Evolutionary conservation across 2,113 vertebrate genomes (phyloP).

Genomic region (Sciurus niger): DNA sequence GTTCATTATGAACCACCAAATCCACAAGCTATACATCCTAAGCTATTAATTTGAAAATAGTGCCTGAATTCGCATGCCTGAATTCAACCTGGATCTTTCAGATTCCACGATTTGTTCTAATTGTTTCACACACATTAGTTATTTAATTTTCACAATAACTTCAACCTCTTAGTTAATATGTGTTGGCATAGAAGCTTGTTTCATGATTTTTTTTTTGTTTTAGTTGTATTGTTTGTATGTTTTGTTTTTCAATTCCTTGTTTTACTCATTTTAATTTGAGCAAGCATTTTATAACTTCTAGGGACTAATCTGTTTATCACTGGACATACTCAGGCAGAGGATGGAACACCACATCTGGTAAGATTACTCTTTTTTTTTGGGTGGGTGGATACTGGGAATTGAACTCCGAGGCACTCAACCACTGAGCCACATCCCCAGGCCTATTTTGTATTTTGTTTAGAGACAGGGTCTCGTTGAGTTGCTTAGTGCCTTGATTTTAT

Average conservation of each 20-base stretch:
- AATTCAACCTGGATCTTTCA: neutral
- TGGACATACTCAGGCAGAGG: neutral
- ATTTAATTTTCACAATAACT: neutral
- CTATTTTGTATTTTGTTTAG: too few species aligned
- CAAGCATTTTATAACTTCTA: neutral
- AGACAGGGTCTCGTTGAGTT: too few species aligned
- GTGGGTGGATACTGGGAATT: too few species aligned
- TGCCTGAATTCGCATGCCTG: neutral
- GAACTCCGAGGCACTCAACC: too few species aligned
- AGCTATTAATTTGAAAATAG: neutral
- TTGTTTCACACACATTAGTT: neutral
- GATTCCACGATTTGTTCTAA: constrained; percentile 14
- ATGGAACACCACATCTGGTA: too few species aligned
- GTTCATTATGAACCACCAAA: neutral
- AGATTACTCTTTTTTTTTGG: too few species aligned
- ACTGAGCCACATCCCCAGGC: too few species aligned
- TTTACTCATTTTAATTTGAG: neutral
- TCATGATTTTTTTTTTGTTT: neutral
- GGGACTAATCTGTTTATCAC: neutral
- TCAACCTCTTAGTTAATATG: neutral
- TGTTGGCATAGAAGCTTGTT: neutral
- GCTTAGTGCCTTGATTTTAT: too few species aligned
- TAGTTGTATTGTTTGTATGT: neutral
- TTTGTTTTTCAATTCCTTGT: neutral
- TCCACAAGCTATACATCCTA: neutral